Evolutionary conservation across 2,113 vertebrate species (phyloP), one percentile per base, ranked within the genome.

Genomic region (Sylvietta virens): DNA sequence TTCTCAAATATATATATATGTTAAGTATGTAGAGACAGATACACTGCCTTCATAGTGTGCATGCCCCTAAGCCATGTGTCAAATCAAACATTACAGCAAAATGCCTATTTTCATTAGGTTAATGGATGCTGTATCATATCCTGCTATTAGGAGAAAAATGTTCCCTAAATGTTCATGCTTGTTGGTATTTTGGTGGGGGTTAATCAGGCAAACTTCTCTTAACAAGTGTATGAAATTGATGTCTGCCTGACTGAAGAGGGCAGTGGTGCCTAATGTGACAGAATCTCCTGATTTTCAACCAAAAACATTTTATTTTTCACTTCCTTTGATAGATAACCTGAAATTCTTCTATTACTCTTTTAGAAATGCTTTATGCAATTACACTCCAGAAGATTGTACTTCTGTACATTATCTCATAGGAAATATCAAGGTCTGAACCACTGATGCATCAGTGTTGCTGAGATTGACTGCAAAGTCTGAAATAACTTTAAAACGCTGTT

Each of bases 311-410:
- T 92, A 94, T 95, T 97, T 97, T 91, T 90, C 86, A 88, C 96
- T 92, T 96, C 76, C n/a, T 97, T 81, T 97, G 97, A 96, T 94
- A 44, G 92, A 97, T 95, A 93, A 86, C 71, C 81, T 95, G 84
- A 97, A 96, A 97, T 79, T 93, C 82, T 95, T 92, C 85, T 88
- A 93, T 97, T 97, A 92, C 90, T 95, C 42, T 96, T 97, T 97
- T 84, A 93, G 90, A 86, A 95, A 96, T 86, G 64, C 90, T 86
- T 96, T 97, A 96, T 90, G 72, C 90, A 98, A 97, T 98, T 98
- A 96, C 44, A 94, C 47, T 97, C 88, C 95, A 94, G 92, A 95
- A 96, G 95, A 97, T 96, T 96, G 87, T 93, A 94, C 83, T 96
- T 90, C 66, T 95, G 22, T 96, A 72, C 62, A 86, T 97, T 95